These are phyloP conservation scores for Sebastes trivittatus DNA, from an alignment of 2,797 vertebrate species.

Conservation along the genomic window DNA sequence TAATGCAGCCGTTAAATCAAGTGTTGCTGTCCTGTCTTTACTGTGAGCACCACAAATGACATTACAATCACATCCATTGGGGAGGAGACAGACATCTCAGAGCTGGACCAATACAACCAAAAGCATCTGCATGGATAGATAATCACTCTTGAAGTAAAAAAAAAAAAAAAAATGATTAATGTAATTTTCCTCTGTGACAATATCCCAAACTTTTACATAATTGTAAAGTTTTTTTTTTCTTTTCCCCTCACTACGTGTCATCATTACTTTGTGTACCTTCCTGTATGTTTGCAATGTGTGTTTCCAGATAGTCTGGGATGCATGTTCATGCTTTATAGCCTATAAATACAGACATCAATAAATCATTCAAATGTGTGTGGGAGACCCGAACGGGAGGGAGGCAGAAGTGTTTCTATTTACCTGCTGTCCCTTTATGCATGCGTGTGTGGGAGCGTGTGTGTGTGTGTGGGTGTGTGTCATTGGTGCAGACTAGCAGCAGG, in stretches of 20 bases:
- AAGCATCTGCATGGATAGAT: background rate
- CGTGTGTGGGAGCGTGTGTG: background rate
- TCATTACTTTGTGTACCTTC: background rate
- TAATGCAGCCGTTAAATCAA: background rate
- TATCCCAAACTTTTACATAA: background rate
- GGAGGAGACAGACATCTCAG: background rate
- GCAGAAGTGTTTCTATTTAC: slow-evolving; percentile 2
- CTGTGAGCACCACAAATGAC: background rate
- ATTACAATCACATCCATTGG: background rate
- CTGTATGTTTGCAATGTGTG: background rate
- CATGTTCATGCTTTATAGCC: background rate
- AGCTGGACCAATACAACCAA: background rate
- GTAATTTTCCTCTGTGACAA: background rate
- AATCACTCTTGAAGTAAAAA: background rate
- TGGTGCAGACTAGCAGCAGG: slow-evolving; percentile 61
- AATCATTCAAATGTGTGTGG: slow-evolving; percentile 6
- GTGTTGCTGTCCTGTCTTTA: background rate
- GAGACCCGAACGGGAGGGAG: background rate
- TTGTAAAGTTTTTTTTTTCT: background rate
- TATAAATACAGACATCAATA: slow-evolving; percentile 4
- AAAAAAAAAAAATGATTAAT: background rate
- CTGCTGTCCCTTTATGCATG: background rate
- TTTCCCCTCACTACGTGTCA: background rate
- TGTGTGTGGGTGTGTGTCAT: slow-evolving; percentile 28
- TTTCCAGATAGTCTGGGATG: background rate